These are phyloP conservation scores for Agrilus cyanescens DNA, from an alignment of 2,888 invertebrate genomes.

Conservation along the genomic window DNA sequence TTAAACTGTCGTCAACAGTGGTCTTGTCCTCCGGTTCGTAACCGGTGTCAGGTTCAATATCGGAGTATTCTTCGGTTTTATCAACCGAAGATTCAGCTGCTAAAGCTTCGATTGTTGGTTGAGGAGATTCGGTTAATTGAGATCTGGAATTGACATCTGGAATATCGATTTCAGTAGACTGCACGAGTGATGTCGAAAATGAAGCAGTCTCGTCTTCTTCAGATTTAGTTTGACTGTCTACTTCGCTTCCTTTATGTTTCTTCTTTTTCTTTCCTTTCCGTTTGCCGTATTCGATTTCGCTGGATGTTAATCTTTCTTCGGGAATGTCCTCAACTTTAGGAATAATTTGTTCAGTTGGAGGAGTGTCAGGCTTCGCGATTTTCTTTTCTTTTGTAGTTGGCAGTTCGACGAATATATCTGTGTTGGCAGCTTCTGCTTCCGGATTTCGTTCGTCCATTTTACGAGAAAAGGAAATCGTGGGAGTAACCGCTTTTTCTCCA, in stretches of 20 bases:
- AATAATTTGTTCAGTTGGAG: slow-evolving; percentile 20
- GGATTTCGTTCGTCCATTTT: slow-evolving; percentile 23
- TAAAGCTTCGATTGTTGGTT: slow-evolving; percentile 38
- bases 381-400: slow-evolving; percentile 17
- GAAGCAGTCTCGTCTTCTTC: slow-evolving; percentile 21
- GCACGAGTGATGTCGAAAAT: slow-evolving; percentile 38
- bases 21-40: slow-evolving; percentile 65
- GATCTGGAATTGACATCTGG: slow-evolving; percentile 38
- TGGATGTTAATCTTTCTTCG: slow-evolving; percentile 28
- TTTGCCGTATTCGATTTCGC: slow-evolving; percentile 37
- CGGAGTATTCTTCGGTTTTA: slow-evolving; percentile 36
- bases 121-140: slow-evolving; percentile 41
- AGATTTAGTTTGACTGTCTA: slow-evolving; percentile 14
- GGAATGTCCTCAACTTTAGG: slow-evolving; percentile 28
- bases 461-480: slow-evolving; percentile 27
- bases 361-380: slow-evolving; percentile 16
- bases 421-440: slow-evolving; percentile 25
- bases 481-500: slow-evolving; percentile 27
- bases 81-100: slow-evolving; percentile 25
- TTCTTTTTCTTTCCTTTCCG: slow-evolving; percentile 53
- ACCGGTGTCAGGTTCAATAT: slow-evolving; percentile 45
- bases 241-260: slow-evolving; percentile 44
- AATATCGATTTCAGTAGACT: slow-evolving; percentile 42
- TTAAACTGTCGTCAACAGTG: slow-evolving; percentile 44
- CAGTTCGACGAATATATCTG: slow-evolving; percentile 28